Conservation (phyloP, 53 echinoderm and acorn worm species). For the Patiria pectinifera region DNA sequence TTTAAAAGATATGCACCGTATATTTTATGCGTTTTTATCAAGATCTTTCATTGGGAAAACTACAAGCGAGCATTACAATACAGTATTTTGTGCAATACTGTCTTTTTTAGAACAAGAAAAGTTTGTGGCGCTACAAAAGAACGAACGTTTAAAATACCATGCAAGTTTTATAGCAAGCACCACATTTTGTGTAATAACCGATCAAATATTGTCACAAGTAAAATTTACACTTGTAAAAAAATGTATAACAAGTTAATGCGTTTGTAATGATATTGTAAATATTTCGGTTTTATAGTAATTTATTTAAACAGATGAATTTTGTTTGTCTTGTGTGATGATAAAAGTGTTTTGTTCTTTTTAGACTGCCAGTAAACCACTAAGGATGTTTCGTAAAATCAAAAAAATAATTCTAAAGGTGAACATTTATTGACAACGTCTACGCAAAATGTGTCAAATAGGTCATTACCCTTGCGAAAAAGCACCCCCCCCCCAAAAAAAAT, state of each 20-base stretch:
- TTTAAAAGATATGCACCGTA: background rate
- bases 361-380: background rate
- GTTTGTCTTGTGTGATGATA: background rate
- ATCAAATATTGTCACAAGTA: background rate
- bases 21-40: background rate
- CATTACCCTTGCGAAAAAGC: background rate
- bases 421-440: background rate
- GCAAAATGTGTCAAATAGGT: background rate
- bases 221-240: background rate
- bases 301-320: constrained; percentile 43
- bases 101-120: background rate
- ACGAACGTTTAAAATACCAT: background rate
- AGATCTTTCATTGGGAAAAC: background rate
- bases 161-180: background rate
- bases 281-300: constrained; percentile 33
- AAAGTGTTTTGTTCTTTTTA: background rate
- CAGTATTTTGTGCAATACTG: background rate
- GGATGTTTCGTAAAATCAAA: background rate
- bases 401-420: background rate
- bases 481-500: too few species aligned
- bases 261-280: constrained; percentile 16
- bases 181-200: background rate
- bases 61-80: background rate
- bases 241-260: background rate
- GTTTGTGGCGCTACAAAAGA: too few species aligned